Conservation (phyloP, 2,888 invertebrate species). For the Nemurella pictetii region DNA sequence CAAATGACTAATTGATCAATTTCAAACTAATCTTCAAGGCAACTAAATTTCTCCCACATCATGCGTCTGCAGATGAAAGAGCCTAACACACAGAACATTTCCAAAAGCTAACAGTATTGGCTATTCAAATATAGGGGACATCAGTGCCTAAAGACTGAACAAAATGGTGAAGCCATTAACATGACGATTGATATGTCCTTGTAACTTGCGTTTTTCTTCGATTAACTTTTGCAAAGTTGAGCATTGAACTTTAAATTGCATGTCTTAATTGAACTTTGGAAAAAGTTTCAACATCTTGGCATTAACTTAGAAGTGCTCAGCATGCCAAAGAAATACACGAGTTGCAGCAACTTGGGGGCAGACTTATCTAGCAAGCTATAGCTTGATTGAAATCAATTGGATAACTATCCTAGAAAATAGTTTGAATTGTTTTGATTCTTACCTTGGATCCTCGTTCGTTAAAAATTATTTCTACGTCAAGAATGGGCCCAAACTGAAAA, state of each 20-base stretch:
- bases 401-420: background rate
- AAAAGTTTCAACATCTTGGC: background rate
- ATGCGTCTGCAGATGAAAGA: background rate
- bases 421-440: conserved; percentile 55
- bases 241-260: background rate
- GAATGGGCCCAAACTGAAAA: conserved; percentile 97
- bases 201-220: background rate
- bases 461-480: conserved; percentile 99
- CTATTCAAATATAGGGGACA: background rate
- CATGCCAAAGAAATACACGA: background rate
- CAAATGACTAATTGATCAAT: background rate
- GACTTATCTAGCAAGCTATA: background rate
- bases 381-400: background rate
- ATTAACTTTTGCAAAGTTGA: background rate
- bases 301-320: background rate
- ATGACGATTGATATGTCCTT: background rate
- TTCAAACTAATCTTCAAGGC: background rate
- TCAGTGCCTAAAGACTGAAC: background rate
- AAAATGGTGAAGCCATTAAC: background rate
- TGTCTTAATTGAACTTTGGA: background rate
- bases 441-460: conserved; percentile 99
- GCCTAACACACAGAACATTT: background rate
- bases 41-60: background rate
- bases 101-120: background rate
- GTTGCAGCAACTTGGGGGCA: background rate